Conservation (phyloP, 2,888 invertebrate species). For the Drosophila anceps region DNA sequence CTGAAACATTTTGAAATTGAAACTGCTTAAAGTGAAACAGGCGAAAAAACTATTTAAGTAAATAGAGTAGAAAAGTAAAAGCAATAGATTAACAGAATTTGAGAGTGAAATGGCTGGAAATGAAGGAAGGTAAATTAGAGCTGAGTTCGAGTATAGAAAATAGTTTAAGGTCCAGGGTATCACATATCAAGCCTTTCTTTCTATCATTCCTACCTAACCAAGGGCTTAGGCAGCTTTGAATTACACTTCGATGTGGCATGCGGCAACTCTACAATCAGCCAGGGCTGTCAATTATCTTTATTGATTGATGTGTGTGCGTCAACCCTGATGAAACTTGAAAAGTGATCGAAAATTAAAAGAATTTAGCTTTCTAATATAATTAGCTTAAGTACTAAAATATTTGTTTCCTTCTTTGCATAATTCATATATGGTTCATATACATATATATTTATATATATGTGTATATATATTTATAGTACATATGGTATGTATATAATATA, state of each 20-base stretch:
- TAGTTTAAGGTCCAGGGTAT: conserved; percentile 42
- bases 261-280: conserved; percentile 16
- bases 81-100: fast-evolving
- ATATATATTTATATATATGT: conserved; percentile 38
- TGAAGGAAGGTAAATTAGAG: not conserved
- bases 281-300: conserved; percentile 29
- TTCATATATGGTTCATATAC: conserved; percentile 27
- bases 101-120: not conserved
- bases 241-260: conserved; percentile 62
- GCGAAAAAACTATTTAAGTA: not conserved
- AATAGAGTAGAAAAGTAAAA: not conserved
- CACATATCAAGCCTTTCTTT: conserved; percentile 53
- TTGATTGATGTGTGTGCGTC: conserved; percentile 49
- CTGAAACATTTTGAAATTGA: not conserved
- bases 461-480: conserved; percentile 30
- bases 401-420: conserved; percentile 13
- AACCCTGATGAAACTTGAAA: conserved; percentile 39
- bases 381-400: conserved; percentile 56
- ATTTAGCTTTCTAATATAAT: conserved; percentile 17
- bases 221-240: conserved; percentile 36
- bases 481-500: conserved; percentile 31
- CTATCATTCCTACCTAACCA: conserved; percentile 15
- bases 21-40: not conserved
- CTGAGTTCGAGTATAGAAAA: not conserved
- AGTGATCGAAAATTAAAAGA: conserved; percentile 23